Percentiles rank a stretch among this genome's conserved stretches.
phyloP scores from a whole-genome alignment of 2,797 vertebrate genomes.

The Adelosebastes latens region DNA sequence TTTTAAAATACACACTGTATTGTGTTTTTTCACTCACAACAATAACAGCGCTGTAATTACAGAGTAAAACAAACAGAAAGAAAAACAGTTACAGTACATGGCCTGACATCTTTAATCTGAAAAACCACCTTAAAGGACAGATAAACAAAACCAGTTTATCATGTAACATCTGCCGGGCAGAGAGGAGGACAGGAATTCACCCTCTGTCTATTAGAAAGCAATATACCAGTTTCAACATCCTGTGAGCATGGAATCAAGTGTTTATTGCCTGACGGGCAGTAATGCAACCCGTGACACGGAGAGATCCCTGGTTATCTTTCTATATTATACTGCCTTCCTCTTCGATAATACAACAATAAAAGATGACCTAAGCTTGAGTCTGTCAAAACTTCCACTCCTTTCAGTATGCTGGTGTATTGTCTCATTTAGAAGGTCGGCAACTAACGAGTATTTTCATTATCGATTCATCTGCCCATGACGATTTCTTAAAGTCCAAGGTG shows the following conservation, averaged over 20 bases:
- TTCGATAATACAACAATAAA: constrained; percentile 12
- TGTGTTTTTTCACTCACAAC: constrained; percentile 4
- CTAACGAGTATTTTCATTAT: background rate
- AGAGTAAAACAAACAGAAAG: background rate
- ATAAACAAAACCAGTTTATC: constrained; percentile 50
- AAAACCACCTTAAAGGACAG: constrained; percentile 36
- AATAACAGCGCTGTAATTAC: background rate
- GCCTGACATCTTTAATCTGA: constrained; percentile 34
- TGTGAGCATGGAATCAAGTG: constrained; percentile 39
- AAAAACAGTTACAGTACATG: constrained; percentile 7
- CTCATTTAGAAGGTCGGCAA: background rate
- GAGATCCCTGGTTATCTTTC: background rate
- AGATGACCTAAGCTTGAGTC: background rate
- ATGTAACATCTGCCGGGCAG: constrained; percentile 57
- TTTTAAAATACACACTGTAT: background rate
- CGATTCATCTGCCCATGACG: too few relatives aligned
- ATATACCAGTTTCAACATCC: constrained; percentile 42
- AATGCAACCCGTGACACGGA: constrained; percentile 6
- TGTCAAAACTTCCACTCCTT: background rate
- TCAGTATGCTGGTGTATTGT: background rate
- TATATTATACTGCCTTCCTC: background rate
- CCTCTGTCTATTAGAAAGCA: constrained; percentile 3
- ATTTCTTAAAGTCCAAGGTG: too few relatives aligned
- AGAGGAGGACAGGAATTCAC: constrained; percentile 50
- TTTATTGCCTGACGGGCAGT: constrained; percentile 38